These are phyloP conservation scores for Poecilia picta DNA, from an alignment of 2,797 vertebrate genomes.

Conservation along the genomic window DNA sequence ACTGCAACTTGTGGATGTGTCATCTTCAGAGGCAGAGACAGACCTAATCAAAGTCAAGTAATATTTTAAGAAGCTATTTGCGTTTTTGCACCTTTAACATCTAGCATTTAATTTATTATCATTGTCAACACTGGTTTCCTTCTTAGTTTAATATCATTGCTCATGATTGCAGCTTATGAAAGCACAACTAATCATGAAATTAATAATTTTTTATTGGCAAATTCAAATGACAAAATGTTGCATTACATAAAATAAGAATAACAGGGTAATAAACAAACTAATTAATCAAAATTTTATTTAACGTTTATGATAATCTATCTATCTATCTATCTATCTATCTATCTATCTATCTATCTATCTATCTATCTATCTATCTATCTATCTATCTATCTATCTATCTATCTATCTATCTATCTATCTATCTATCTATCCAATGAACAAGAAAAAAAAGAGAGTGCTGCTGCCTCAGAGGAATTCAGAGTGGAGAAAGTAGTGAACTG, in stretches of 20 bases:
- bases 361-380: constrained; percentile 33
- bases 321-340: constrained; percentile 14
- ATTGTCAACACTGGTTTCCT: background rate
- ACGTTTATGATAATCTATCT: background rate
- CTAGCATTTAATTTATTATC: background rate
- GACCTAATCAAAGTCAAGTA: background rate
- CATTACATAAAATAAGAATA: background rate
- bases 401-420: constrained; percentile 42
- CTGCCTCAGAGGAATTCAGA: constrained; percentile 1
- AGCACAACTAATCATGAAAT: background rate
- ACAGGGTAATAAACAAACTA: background rate
- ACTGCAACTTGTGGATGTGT: background rate
- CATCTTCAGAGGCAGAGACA: background rate
- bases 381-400: constrained; percentile 34
- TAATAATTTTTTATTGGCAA: background rate
- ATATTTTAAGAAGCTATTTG: background rate
- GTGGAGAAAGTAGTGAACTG: constrained; percentile 2
- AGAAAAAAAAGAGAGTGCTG: background rate
- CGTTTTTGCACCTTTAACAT: background rate
- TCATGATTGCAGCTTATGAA: background rate
- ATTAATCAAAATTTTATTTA: background rate
- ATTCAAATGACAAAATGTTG: background rate
- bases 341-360: constrained; percentile 19
- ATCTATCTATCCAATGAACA: constrained; percentile 8
- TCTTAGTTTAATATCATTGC: background rate